These are phyloP conservation scores for Tenualosa ilisha DNA, from an alignment of 2,797 vertebrate genomes.

Conservation along the genomic window DNA sequence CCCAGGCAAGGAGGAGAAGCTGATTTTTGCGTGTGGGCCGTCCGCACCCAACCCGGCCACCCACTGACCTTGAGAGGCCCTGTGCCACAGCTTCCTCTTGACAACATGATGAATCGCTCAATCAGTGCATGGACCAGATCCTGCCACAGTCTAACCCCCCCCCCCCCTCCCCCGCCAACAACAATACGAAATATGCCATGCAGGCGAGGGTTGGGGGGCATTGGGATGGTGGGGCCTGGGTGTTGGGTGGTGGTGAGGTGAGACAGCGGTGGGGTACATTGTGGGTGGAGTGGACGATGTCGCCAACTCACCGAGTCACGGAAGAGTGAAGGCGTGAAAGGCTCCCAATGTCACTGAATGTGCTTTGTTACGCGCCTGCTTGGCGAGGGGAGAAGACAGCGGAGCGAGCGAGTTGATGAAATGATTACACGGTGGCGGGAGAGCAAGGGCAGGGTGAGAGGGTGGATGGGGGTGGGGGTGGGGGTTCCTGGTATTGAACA, in stretches of 20 bases:
- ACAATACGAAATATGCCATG: slow-evolving; percentile 66
- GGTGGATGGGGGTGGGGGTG: slow-evolving; percentile 51
- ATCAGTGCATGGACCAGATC: slow-evolving; percentile 68
- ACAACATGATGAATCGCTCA: slow-evolving; percentile 79
- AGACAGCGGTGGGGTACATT: neutral
- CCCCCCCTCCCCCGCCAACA: slow-evolving; percentile 45
- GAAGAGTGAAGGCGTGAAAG: slow-evolving; percentile 75
- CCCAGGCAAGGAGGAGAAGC: neutral
- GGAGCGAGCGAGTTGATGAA: slow-evolving; percentile 79
- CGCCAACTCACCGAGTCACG: slow-evolving; percentile 59
- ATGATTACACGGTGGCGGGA: slow-evolving; percentile 76
- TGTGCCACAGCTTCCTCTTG: slow-evolving; percentile 67
- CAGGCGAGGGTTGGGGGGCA: slow-evolving; percentile 61
- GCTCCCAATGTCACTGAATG: slow-evolving; percentile 78
- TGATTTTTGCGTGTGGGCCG: neutral
- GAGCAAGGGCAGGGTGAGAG: slow-evolving; percentile 55
- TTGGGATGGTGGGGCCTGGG: slow-evolving; percentile 33
- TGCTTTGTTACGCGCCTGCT: slow-evolving; percentile 78
- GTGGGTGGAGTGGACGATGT: slow-evolving; percentile 43
- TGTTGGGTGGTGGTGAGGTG: neutral
- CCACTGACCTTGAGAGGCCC: slow-evolving; percentile 78
- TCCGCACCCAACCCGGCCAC: slow-evolving; percentile 58
- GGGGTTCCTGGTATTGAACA: slow-evolving; percentile 58
- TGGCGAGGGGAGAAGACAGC: slow-evolving; percentile 73
- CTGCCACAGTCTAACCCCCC: slow-evolving; percentile 51